Percentiles rank a stretch among this genome's conserved stretches.
Conservation (phyloP, 35 echinoderm and acorn worm genomes). For the Ptychodera flava region DNA sequence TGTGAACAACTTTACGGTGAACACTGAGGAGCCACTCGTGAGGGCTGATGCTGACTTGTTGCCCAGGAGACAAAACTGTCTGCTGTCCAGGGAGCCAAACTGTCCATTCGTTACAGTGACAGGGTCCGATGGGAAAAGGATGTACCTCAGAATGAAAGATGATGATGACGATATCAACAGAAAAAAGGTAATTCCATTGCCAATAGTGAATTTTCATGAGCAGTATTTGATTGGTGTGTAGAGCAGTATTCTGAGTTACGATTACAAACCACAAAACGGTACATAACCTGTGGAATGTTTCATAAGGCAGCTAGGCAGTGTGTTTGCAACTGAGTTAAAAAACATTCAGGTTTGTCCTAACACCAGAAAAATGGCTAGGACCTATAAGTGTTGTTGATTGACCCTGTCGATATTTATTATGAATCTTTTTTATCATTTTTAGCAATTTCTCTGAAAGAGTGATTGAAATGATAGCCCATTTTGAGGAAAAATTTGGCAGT, state of each 20-base stretch:
- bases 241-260: background rate
- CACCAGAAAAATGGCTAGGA: no score
- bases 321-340: background rate
- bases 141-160: constrained; percentile 70
- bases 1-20: background rate
- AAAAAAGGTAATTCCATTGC: constrained; percentile 31
- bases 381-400: no score
- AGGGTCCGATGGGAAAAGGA: constrained; percentile 49
- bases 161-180: background rate
- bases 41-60: background rate
- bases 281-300: background rate
- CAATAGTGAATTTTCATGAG: background rate
- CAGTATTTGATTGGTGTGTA: background rate
- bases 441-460: no score
- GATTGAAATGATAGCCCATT: no score
- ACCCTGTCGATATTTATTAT: no score
- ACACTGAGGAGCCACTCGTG: background rate
- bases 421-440: no score
- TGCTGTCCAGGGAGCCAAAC: constrained; percentile 63
- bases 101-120: constrained; percentile 65
- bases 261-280: background rate
- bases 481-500: no score
- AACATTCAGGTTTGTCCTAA: background rate
- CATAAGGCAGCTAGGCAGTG: background rate
- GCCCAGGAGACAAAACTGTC: background rate